phyloP scores from a whole-genome alignment of 2,113 vertebrate species.

The Litocranius walleri region DNA sequence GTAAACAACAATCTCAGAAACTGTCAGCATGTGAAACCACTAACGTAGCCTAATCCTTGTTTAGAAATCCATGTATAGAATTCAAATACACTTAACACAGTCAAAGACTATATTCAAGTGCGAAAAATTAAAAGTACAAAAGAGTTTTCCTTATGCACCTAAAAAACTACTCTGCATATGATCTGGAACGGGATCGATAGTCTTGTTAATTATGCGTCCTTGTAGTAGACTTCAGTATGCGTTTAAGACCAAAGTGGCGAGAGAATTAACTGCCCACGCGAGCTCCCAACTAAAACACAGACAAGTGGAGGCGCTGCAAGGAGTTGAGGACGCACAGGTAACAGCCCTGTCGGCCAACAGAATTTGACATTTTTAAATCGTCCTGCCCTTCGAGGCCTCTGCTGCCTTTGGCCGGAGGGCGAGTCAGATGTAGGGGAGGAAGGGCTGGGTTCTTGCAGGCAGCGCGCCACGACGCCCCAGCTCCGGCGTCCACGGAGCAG shows the following conservation, averaged over 20 bases:
- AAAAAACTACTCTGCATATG: background rate
- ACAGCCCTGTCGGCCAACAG: background rate
- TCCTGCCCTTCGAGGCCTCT: background rate
- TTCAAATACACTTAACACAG: background rate
- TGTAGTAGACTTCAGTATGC: background rate
- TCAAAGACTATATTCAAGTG: background rate
- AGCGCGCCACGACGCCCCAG: background rate
- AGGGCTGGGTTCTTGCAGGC: background rate
- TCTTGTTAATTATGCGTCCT: background rate
- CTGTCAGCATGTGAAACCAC: background rate
- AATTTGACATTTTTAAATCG: background rate
- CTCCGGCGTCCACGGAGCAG: background rate
- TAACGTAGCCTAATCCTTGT: background rate
- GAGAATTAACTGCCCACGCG: background rate
- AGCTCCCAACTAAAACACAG: background rate
- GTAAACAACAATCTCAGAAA: background rate
- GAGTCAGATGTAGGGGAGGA: background rate
- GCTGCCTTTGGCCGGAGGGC: background rate
- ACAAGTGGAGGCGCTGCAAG: background rate
- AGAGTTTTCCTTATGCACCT: background rate
- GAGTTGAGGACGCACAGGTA: background rate
- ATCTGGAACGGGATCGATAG: background rate
- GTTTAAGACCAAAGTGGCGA: background rate
- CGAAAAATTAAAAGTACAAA: background rate
- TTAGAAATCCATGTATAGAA: background rate